These are phyloP conservation scores for Amphipoea lucens DNA, from an alignment of 2,888 invertebrate genomes.

Conservation along the genomic window DNA sequence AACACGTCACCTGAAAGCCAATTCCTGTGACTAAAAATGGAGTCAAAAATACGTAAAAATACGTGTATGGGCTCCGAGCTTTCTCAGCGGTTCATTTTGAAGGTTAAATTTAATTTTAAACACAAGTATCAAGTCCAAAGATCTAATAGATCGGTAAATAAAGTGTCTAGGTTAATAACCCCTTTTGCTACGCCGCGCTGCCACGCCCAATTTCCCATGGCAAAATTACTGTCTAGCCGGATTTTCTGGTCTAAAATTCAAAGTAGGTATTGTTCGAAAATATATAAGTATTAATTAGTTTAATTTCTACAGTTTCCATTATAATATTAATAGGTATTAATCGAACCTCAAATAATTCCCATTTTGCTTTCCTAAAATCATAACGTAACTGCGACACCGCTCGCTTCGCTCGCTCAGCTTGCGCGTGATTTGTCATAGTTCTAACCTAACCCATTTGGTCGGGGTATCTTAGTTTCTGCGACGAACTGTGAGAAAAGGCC, in stretches of 20 bases:
- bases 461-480: neutral
- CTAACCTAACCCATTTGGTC: neutral
- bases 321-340: neutral
- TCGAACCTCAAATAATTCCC: neutral
- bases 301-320: neutral
- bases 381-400: neutral
- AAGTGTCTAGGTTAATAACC: constrained; percentile 2
- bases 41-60: neutral
- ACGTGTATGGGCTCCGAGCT: too few species aligned
- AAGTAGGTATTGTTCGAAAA: neutral
- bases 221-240: neutral
- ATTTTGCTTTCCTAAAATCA: neutral
- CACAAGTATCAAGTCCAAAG: neutral
- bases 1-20: neutral
- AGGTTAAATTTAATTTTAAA: neutral
- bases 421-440: neutral
- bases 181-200: neutral
- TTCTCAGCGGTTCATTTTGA: neutral
- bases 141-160: neutral
- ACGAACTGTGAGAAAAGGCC: neutral
- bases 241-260: neutral
- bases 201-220: neutral
- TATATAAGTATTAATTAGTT: neutral
- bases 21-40: neutral
- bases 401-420: neutral